Evolutionary conservation across 1,140 invertebrate species (phyloP).

Genomic region (Micrasema longulum): DNA sequence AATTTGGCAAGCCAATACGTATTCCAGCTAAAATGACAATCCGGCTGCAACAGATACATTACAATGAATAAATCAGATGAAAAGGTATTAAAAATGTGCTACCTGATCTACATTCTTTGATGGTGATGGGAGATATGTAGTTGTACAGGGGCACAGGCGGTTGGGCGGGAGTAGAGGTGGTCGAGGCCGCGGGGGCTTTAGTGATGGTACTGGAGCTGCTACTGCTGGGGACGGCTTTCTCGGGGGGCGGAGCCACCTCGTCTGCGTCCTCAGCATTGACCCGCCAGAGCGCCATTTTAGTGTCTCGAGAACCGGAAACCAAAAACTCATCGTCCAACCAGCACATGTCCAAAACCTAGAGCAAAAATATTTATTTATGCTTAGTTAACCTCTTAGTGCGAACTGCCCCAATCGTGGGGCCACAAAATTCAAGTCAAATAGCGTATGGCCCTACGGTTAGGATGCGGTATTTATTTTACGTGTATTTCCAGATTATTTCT

Average conservation of each 20-base stretch:
- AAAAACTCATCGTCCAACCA: slow-evolving; percentile 97
- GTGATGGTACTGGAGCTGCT: slow-evolving; percentile 1
- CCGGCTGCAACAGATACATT: no score
- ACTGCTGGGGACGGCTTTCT: slow-evolving; percentile 35
- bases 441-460: no score
- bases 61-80: no score
- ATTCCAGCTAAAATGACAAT: no score
- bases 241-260: slow-evolving; percentile 10
- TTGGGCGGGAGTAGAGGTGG: slow-evolving; percentile 16
- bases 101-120: slow-evolving; percentile 79
- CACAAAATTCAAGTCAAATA: no score
- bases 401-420: no score
- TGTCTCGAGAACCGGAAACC: slow-evolving; percentile 93
- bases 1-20: no score
- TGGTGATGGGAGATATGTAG: slow-evolving; percentile 76
- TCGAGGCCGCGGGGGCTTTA: background rate
- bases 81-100: background rate
- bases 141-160: slow-evolving; percentile 65
- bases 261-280: slow-evolving; percentile 61
- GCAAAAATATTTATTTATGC: slow-evolving; percentile 6
- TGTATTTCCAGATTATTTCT: no score
- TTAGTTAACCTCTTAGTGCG: no score
- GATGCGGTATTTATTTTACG: no score
- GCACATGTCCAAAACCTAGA: slow-evolving; percentile 86
- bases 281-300: slow-evolving; percentile 84